Conservation (phyloP, 2,113 vertebrate species). For the Nanorana parkeri region DNA sequence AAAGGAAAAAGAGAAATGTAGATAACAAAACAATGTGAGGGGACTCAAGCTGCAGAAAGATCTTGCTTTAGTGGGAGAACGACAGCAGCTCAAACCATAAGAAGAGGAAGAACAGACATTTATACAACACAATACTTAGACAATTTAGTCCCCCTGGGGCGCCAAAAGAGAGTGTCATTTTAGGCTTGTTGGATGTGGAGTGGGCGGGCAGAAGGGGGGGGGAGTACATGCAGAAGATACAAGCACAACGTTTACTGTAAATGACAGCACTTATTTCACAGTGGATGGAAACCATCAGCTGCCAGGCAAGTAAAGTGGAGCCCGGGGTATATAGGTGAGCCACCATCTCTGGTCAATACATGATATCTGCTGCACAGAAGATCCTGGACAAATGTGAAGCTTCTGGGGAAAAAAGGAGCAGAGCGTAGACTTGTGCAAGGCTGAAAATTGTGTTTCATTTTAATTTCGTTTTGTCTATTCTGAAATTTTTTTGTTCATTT, state of each 20-base stretch:
- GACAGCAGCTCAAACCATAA: slow-evolving; percentile 18
- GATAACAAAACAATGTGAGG: slow-evolving; percentile 46
- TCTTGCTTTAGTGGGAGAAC: slow-evolving; percentile 15
- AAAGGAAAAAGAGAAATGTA: background rate
- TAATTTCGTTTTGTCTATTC: no score
- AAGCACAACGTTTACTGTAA: slow-evolving; percentile 13
- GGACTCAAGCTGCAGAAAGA: slow-evolving; percentile 3
- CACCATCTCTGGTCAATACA: background rate
- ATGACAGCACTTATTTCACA: slow-evolving; percentile 24
- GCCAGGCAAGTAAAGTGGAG: background rate
- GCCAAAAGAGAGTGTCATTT: slow-evolving; percentile 34
- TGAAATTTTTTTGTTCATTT: no score
- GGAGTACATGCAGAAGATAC: slow-evolving; percentile 2
- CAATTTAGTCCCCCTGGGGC: slow-evolving; percentile 34
- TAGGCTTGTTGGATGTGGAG: slow-evolving; percentile 27
- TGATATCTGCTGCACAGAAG: background rate
- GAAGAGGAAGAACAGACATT: slow-evolving; percentile 15
- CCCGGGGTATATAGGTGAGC: background rate
- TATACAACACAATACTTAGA: slow-evolving; percentile 41
- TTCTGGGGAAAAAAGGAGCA: no score
- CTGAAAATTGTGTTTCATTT: no score
- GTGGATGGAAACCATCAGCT: slow-evolving; percentile 15
- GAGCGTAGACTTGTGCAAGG: no score
- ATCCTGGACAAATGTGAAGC: no score
- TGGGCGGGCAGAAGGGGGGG: background rate